Conservation (phyloP, 1,140 invertebrate genomes). For the Protaetia brevitarsis region DNA sequence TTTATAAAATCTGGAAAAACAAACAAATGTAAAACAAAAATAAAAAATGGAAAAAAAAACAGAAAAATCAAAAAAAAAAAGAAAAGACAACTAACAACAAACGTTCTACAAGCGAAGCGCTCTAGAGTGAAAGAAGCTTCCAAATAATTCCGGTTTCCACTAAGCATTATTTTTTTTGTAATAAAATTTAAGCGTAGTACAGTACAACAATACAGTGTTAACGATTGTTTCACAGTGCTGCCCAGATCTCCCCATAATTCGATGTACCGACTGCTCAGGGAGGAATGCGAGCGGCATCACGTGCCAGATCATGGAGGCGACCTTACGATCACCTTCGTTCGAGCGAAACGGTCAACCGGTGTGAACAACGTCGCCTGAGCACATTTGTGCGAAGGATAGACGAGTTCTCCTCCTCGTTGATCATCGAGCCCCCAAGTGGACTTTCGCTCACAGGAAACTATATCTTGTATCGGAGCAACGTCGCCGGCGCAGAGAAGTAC, state of each 20-base stretch:
- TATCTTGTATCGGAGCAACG: constrained; percentile 81
- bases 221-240: constrained; percentile 64
- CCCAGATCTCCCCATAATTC: constrained; percentile 86
- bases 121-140: no score
- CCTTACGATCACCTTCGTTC: constrained; percentile 86
- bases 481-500: constrained; percentile 72
- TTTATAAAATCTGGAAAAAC: no score
- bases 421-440: constrained; percentile 75
- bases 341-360: constrained; percentile 75
- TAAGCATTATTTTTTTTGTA: no score
- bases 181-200: no score
- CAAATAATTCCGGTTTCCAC: no score
- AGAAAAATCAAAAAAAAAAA: no score
- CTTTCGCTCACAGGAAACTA: constrained; percentile 83
- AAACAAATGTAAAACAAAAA: no score
- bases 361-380: constrained; percentile 50
- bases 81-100: no score
- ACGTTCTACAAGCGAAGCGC: no score
- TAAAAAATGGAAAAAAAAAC: no score
- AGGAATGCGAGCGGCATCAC: constrained; percentile 90
- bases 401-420: constrained; percentile 83
- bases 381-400: constrained; percentile 66
- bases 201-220: no score
- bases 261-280: constrained; percentile 78
- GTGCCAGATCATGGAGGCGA: constrained; percentile 94